Evolutionary conservation across 1,140 invertebrate genomes (phyloP).

Genomic region (Leptinotarsa texana): DNA sequence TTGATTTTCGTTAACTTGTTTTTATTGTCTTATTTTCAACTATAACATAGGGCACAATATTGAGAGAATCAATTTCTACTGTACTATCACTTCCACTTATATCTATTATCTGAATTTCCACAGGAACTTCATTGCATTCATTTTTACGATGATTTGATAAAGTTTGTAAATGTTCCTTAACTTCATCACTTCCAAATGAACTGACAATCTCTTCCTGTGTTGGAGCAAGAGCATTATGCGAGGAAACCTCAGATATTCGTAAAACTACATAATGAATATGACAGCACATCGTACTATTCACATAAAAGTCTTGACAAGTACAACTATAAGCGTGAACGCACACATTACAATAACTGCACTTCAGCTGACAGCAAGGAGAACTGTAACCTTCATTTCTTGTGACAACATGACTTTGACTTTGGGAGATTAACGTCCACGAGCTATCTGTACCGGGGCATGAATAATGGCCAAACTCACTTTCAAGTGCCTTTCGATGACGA

Average conservation of each 20-base stretch:
- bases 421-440: background rate
- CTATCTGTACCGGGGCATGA: too few relatives aligned
- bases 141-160: background rate
- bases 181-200: background rate
- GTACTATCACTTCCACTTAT: too few relatives aligned
- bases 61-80: too few relatives aligned
- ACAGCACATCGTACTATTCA: constrained; percentile 17
- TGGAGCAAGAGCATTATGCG: background rate
- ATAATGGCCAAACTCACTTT: background rate
- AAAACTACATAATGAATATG: constrained; percentile 26
- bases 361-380: constrained; percentile 11
- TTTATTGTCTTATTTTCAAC: too few relatives aligned
- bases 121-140: background rate
- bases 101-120: too few relatives aligned
- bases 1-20: too few relatives aligned
- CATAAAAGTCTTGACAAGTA: constrained; percentile 12
- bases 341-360: constrained; percentile 19
- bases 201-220: background rate
- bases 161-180: background rate
- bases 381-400: background rate
- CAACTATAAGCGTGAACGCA: constrained; percentile 17
- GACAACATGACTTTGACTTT: background rate
- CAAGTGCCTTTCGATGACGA: background rate
- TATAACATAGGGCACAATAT: too few relatives aligned
- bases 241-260: background rate